Percentiles rank a stretch among this genome's conserved stretches.
Conservation (phyloP, 2,888 invertebrate genomes). For the Lysandra bellargus region DNA sequence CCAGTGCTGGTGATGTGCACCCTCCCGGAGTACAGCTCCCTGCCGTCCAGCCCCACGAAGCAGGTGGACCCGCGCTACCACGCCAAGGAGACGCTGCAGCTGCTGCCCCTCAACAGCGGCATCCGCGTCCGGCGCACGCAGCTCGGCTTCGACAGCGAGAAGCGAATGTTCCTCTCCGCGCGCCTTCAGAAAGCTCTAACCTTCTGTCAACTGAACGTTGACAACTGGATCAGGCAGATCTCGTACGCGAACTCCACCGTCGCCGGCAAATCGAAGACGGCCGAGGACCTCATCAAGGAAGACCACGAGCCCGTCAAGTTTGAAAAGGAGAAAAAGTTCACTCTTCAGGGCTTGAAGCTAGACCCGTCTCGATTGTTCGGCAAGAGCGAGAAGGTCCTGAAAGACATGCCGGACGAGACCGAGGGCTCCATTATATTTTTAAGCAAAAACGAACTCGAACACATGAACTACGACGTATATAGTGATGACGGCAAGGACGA, state of each 20-base stretch:
- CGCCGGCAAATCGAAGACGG: conserved; percentile 68
- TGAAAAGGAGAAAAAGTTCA: conserved; percentile 77
- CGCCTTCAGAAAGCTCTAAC: conserved; percentile 83
- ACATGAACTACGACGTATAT: conserved; percentile 80
- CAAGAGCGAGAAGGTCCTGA: conserved; percentile 75
- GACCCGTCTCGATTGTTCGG: conserved; percentile 75
- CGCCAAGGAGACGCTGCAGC: conserved; percentile 76
- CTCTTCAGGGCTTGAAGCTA: conserved; percentile 74
- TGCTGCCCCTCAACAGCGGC: conserved; percentile 67
- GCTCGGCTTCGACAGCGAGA: conserved; percentile 82
- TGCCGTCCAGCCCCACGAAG: conserved; percentile 72
- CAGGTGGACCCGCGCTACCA: conserved; percentile 78
- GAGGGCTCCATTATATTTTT: conserved; percentile 85
- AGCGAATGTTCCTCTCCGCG: conserved; percentile 82
- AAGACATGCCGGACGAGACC: conserved; percentile 80
- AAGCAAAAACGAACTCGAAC: conserved; percentile 83
- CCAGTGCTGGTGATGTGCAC: conserved; percentile 84
- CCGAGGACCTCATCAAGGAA: conserved; percentile 78
- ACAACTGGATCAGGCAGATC: conserved; percentile 83
- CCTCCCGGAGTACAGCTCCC: conserved; percentile 76
- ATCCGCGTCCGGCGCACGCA: conserved; percentile 77
- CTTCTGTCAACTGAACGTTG: conserved; percentile 83
- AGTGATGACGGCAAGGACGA: conserved; percentile 76
- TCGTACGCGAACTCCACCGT: conserved; percentile 72
- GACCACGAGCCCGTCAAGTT: conserved; percentile 76